These are phyloP conservation scores for Microtus californicus DNA, from an alignment of 2,797 vertebrate species.

Conservation along the genomic window DNA sequence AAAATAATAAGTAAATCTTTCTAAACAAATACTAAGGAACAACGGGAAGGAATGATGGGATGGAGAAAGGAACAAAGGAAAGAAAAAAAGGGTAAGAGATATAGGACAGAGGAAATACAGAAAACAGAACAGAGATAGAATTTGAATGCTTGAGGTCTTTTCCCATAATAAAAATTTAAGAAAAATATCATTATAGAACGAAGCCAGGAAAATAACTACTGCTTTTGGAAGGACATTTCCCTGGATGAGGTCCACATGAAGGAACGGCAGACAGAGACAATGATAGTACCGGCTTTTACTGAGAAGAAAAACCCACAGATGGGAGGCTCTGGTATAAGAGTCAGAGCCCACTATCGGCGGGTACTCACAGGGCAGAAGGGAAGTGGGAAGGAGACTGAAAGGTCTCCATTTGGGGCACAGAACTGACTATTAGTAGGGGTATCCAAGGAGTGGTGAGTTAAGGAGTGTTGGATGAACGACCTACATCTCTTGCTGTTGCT, in stretches of 20 bases:
- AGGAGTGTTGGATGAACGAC: neutral
- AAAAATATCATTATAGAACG: neutral
- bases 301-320: neutral
- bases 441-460: neutral
- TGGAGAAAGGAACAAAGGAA: too few relatives aligned
- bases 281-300: neutral
- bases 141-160: slow-evolving; percentile 13
- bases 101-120: neutral
- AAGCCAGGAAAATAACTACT: neutral
- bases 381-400: neutral
- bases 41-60: neutral
- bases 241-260: neutral
- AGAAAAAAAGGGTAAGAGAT: neutral
- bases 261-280: neutral
- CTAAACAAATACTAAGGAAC: neutral
- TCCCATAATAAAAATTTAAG: neutral
- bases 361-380: neutral
- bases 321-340: neutral
- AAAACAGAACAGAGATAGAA: neutral
- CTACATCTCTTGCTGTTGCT: neutral
- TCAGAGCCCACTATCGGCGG: neutral
- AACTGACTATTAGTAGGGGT: neutral
- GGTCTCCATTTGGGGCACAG: neutral
- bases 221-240: neutral
- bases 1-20: neutral